phyloP scores from a whole-genome alignment of 2,888 invertebrate genomes.

The Lycia hirtaria region DNA sequence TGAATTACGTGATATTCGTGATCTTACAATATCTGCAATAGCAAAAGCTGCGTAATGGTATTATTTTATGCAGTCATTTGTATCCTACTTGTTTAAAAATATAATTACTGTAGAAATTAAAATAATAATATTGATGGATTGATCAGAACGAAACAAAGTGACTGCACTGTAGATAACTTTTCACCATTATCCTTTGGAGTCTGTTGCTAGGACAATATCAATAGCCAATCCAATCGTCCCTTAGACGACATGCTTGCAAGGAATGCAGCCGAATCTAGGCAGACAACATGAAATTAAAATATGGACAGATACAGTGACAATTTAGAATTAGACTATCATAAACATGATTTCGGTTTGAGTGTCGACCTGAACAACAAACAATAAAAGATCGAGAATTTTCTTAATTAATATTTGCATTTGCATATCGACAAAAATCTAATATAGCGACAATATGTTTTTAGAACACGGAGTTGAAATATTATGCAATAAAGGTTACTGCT shows the following conservation, averaged over 20 bases:
- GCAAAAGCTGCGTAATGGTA: neutral
- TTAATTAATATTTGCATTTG: constrained; percentile 4
- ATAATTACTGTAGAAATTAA: no score
- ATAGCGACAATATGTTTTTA: neutral
- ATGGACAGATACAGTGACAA: neutral
- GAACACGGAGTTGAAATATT: constrained; percentile 3
- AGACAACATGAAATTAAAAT: constrained; percentile 18
- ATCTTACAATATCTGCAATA: constrained; percentile 2
- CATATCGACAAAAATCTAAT: neutral
- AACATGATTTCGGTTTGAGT: constrained; percentile 2
- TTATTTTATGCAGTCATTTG: neutral
- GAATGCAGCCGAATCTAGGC: constrained; percentile 48
- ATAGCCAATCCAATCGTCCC: constrained; percentile 54
- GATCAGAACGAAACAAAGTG: neutral
- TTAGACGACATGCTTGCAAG: constrained; percentile 46
- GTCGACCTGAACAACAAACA: neutral
- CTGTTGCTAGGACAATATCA: constrained; percentile 46
- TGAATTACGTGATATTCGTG: constrained; percentile 6
- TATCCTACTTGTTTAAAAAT: neutral
- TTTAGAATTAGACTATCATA: neutral
- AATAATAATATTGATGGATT: no score
- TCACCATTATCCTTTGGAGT: constrained; percentile 27
- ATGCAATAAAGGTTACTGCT: constrained; percentile 16
- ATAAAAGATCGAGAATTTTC: neutral
- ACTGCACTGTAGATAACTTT: constrained; percentile 14